phyloP scores from a whole-genome alignment of 2,113 vertebrate species.

The Solenodon paradoxus region DNA sequence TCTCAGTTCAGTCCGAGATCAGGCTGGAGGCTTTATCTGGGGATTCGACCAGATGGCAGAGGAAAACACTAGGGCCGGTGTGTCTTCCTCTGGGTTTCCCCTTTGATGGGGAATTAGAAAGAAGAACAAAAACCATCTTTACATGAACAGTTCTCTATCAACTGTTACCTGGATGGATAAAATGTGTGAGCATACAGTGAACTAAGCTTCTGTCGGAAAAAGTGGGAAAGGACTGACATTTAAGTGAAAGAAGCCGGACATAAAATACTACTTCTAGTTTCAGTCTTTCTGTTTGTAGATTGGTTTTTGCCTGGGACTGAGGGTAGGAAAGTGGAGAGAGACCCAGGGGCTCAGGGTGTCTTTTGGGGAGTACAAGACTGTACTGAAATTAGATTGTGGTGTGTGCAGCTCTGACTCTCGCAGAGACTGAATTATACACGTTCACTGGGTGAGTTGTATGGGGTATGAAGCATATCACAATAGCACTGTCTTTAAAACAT shows the following conservation, averaged over 20 bases:
- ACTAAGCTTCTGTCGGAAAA: neutral
- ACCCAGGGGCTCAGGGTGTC: neutral
- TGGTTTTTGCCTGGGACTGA: neutral
- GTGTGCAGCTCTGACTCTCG: neutral
- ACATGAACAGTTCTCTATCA: neutral
- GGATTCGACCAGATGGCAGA: neutral
- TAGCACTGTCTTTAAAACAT: neutral
- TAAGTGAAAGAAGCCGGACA: neutral
- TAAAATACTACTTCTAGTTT: neutral
- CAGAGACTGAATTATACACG: neutral
- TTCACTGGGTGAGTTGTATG: neutral
- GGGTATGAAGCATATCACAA: neutral
- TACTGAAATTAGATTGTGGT: neutral
- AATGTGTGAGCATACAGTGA: neutral
- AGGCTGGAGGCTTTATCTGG: neutral
- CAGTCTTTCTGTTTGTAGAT: neutral
- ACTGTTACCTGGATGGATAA: neutral
- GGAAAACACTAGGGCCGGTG: neutral
- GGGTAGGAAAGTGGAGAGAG: neutral
- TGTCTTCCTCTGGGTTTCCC: neutral
- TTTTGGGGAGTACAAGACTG: neutral
- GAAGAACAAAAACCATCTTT: neutral
- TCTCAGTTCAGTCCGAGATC: neutral
- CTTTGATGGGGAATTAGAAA: neutral
- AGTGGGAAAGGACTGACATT: neutral